These are phyloP conservation scores for Schizopygopsis pylzovi DNA, from an alignment of 2,797 vertebrate genomes.

Conservation along the genomic window DNA sequence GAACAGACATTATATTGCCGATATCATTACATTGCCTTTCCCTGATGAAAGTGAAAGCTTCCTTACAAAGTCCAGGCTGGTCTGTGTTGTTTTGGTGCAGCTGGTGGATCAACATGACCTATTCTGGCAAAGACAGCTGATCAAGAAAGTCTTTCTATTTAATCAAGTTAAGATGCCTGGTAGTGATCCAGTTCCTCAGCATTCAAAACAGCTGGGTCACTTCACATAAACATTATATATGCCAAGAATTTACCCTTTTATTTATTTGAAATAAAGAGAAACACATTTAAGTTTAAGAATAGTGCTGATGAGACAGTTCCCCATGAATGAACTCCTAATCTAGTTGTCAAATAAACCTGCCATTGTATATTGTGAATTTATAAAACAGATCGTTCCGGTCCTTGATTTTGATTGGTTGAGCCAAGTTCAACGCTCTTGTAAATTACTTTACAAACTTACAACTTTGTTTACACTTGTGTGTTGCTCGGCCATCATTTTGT, in stretches of 20 bases:
- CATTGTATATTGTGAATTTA: not conserved
- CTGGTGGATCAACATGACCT: not conserved
- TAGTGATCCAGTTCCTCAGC: not conserved
- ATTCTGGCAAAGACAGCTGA: not conserved
- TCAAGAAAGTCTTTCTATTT: not conserved
- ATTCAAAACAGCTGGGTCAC: not conserved
- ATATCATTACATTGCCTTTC: not conserved
- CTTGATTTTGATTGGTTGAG: no score
- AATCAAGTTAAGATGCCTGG: not conserved
- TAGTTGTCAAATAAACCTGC: not conserved
- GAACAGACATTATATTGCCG: not conserved
- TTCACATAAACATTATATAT: not conserved
- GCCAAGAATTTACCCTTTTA: not conserved
- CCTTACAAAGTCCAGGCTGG: not conserved
- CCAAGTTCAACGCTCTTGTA: no score
- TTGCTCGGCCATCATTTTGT: no score
- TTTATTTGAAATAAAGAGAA: slow-evolving; percentile 9
- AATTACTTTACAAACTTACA: no score
- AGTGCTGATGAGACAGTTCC: not conserved
- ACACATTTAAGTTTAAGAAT: not conserved
- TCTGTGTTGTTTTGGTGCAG: not conserved
- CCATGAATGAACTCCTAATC: not conserved
- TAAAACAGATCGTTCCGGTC: no score
- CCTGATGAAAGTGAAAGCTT: not conserved
- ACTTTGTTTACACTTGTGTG: no score